phyloP scores from a whole-genome alignment of 1,140 invertebrate genomes.

The Sipha flava region DNA sequence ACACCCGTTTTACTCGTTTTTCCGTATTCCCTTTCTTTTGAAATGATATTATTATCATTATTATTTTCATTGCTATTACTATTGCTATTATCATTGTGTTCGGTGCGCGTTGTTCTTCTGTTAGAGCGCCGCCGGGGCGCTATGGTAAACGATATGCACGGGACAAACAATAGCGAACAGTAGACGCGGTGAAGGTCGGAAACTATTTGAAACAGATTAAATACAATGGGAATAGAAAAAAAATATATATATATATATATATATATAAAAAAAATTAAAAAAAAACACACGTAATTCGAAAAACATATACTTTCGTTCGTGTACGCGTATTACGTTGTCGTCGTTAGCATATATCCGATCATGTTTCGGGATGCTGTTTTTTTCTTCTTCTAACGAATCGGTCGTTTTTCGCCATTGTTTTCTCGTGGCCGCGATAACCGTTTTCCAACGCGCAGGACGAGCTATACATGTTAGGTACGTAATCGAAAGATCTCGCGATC shows the following conservation, averaged over 20 bases:
- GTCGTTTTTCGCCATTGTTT: neutral
- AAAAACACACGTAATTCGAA: slow-evolving; percentile 6
- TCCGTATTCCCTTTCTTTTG: neutral
- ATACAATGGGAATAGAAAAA: neutral
- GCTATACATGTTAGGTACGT: too few relatives aligned
- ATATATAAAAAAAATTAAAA: too few relatives aligned
- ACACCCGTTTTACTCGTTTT: neutral
- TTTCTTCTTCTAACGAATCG: neutral
- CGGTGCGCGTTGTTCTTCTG: neutral
- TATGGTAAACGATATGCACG: slow-evolving; percentile 1
- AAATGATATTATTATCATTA: slow-evolving; percentile 17
- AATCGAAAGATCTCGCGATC: too few relatives aligned
- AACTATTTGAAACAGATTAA: slow-evolving; percentile 5
- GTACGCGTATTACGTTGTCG: neutral
- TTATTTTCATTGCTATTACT: too few relatives aligned
- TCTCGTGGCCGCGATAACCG: too few relatives aligned
- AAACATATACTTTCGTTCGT: slow-evolving; percentile 18
- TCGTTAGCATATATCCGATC: neutral
- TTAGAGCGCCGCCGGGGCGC: neutral
- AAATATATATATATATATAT: neutral
- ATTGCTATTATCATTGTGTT: too few relatives aligned
- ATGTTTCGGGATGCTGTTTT: neutral
- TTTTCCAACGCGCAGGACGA: too few relatives aligned
- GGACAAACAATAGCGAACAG: slow-evolving; percentile 5
- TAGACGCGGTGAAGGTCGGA: neutral